A percentile compares a stretch with the other conserved stretches of the same genome.
These are phyloP conservation scores for Styela plicata DNA, from an alignment of 23 tunicate species.

Conservation along the genomic window DNA sequence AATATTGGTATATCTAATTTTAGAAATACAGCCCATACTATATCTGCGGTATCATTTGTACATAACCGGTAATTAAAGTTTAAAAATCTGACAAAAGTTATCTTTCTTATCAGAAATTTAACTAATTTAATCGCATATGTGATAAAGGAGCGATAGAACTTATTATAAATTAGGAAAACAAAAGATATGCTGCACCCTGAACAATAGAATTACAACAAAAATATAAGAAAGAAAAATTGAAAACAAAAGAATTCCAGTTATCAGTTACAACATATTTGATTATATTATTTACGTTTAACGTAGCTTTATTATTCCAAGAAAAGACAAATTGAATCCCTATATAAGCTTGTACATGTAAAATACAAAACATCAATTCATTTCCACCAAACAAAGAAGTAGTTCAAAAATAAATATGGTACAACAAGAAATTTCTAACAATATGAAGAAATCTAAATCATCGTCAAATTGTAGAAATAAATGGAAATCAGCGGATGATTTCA, in stretches of 20 bases:
- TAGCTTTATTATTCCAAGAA: neutral
- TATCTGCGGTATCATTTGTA: no score
- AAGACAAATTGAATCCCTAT: no score
- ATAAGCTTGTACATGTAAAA: no score
- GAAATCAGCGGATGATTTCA: constrained; percentile 1
- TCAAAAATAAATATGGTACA: neutral
- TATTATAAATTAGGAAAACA: no score
- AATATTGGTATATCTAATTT: no score
- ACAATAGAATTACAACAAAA: neutral
- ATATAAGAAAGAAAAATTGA: neutral
- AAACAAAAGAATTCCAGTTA: neutral
- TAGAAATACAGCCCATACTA: no score
- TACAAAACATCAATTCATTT: no score
- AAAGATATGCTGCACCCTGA: neutral
- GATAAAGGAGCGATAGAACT: no score
- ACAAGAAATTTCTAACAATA: neutral
- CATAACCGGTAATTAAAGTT: neutral
- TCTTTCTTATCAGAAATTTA: neutral
- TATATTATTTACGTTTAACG: neutral
- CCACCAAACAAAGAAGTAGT: no score
- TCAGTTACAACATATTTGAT: neutral
- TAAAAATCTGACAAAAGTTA: neutral
- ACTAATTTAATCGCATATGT: no score
- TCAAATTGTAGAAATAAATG: neutral
- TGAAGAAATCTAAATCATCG: neutral